phyloP scores from a whole-genome alignment of 2,888 invertebrate species.

The Morpho deidamia region DNA sequence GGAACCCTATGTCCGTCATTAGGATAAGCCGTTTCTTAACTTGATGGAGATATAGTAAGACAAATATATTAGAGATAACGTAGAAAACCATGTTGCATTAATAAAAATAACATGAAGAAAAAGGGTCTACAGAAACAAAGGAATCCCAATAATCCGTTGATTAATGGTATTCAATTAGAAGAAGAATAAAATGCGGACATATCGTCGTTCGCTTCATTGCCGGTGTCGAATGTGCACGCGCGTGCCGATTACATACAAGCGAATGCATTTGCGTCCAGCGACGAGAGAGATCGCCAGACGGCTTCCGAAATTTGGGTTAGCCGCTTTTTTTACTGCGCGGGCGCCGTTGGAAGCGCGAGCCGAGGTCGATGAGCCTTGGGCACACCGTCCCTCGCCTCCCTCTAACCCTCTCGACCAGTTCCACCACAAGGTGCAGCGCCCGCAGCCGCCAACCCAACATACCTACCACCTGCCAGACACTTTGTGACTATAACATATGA shows the following conservation, averaged over 20 bases:
- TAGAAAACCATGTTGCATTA: no score
- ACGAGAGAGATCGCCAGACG: constrained; percentile 62
- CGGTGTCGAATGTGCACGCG: constrained; percentile 38
- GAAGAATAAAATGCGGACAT: constrained; percentile 26
- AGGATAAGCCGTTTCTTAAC: no score
- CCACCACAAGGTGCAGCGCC: constrained; percentile 70
- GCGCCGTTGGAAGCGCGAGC: constrained; percentile 50
- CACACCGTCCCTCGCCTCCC: constrained; percentile 33
- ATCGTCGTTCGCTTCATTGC: constrained; percentile 32
- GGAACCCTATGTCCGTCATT: no score
- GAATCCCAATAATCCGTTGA: constrained; percentile 15
- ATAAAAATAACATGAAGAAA: no score
- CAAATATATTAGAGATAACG: no score
- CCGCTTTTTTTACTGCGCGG: constrained; percentile 60
- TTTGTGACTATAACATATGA: constrained; percentile 56
- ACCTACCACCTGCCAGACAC: constrained; percentile 75
- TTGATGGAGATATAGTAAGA: no score
- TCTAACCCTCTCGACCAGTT: constrained; percentile 60
- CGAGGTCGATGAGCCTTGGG: constrained; percentile 65
- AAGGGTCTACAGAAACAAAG: background rate
- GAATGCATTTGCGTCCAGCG: constrained; percentile 39
- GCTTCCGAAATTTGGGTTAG: constrained; percentile 74
- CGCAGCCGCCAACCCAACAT: constrained; percentile 65
- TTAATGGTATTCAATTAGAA: constrained; percentile 23
- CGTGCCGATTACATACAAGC: constrained; percentile 53